phyloP scores from a whole-genome alignment of 2,888 invertebrate genomes.

The Podotricha telesiphe region DNA sequence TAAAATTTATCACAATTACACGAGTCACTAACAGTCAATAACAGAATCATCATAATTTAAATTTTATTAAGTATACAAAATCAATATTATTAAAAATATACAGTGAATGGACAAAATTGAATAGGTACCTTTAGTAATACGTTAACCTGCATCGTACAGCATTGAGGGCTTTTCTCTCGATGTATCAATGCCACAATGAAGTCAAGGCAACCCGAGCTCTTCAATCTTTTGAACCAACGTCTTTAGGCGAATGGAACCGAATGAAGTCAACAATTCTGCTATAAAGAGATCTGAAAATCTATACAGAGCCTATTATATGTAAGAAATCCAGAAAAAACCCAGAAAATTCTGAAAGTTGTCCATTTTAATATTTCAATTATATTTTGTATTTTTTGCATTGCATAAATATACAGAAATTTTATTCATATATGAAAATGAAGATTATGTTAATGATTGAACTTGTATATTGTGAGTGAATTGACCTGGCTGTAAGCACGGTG shows the following conservation, averaged over 20 bases:
- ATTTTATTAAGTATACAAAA: background rate
- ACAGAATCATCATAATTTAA: no score
- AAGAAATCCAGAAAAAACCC: no score
- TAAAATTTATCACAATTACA: no score
- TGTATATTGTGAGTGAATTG: no score
- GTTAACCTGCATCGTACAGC: background rate
- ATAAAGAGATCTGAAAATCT: background rate
- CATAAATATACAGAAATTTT: no score
- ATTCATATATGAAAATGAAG: no score
- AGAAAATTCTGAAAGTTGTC: no score
- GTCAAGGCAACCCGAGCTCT: background rate
- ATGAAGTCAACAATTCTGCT: conserved; percentile 3
- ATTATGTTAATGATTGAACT: no score
- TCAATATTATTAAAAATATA: background rate
- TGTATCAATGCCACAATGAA: conserved; percentile 1
- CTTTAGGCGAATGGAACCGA: background rate
- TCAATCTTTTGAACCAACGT: conserved; percentile 8
- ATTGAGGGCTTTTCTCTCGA: background rate
- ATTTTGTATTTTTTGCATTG: no score
- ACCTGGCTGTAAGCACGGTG: no score
- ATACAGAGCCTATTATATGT: background rate
- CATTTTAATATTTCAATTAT: no score
- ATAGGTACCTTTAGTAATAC: background rate
- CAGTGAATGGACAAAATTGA: background rate
- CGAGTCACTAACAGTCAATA: no score